Base-by-base conservation (phyloP, 2,888 invertebrate species). In the Epistrophella euchroma region DNA sequence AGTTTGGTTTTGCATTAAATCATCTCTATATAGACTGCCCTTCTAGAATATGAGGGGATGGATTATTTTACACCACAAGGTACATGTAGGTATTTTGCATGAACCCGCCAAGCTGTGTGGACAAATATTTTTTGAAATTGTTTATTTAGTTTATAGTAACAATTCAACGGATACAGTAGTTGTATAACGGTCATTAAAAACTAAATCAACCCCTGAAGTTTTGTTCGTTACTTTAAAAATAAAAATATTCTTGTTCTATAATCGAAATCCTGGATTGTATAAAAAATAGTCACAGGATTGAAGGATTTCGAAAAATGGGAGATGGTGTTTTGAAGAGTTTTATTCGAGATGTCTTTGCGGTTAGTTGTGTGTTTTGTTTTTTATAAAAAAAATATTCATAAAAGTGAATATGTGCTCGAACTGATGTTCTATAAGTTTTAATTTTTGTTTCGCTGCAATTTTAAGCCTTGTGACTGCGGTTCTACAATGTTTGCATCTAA, bases 331-430 rank as follows among this genome's bases (percentile, higher is more conserved):
- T 92, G 52, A 91, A 89, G 88, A 90, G 89, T 87, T 91, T 91
- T 84, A 90, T 92, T 72, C 90, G 92, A 13, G 92, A 92, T 75
- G 89, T 92, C 58, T 92, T 92, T 90, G 91, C 92, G 91, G 92
- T 92, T 89, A 71, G 92, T 91, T 40, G 47, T 50, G 19, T 50
- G 13, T 6, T 22, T 52, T 25, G 13, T 47, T 11, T 22, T 45
- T 0, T 25, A 35, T 11, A 11, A 5, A 56, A 11, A 19, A 17
- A 45, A 17, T 17, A 45, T 43, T 43, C 5, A 43, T 0, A 43
- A n/a, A 15, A 43, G n/a, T 43, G 6, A 6, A 43, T 3, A 43
- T 1, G 43, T n/a, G 6, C n/a, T n/a, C 3, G 4, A 25, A 25
- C 25, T 25, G 25, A 35, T 10, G 35, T 10, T 35, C 4, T 37